Percentiles rank a stretch among this genome's conserved stretches.
Evolutionary conservation across 2,113 vertebrate genomes (phyloP).

Genomic region (Notiomystis cincta): DNA sequence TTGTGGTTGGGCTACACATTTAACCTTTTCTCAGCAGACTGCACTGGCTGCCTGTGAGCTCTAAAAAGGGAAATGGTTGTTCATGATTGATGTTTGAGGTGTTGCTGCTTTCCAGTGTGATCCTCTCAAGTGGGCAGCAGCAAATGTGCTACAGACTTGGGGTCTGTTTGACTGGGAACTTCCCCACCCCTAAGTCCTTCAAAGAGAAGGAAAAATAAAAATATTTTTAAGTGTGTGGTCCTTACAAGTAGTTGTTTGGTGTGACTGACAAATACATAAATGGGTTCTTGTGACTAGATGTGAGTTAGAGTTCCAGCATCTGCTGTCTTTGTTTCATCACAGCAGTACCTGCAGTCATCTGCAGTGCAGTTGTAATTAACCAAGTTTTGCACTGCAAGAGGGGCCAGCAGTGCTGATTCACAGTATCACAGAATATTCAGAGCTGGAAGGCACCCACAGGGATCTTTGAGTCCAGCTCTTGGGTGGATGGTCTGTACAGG

Average conservation of each 20-base stretch:
- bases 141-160: neutral
- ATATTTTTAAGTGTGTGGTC: neutral
- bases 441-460: neutral
- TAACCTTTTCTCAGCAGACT: neutral
- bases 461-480: rapidly evolving
- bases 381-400: neutral
- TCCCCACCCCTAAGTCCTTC: neutral
- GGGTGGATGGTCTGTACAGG: rapidly evolving
- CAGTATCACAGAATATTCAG: rapidly evolving
- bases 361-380: neutral
- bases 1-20: neutral
- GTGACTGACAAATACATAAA: neutral
- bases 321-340: neutral
- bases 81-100: neutral
- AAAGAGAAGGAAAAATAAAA: neutral
- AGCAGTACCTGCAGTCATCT: rapidly evolving
- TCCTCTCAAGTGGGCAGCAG: neutral
- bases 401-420: rapidly evolving
- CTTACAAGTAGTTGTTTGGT: neutral
- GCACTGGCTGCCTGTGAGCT: neutral
- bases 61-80: neutral
- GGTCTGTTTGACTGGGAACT: neutral
- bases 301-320: neutral
- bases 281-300: neutral
- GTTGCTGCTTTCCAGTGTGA: neutral